Conservation (phyloP, 2,797 vertebrate genomes). For the Aulostomus chinensis region DNA sequence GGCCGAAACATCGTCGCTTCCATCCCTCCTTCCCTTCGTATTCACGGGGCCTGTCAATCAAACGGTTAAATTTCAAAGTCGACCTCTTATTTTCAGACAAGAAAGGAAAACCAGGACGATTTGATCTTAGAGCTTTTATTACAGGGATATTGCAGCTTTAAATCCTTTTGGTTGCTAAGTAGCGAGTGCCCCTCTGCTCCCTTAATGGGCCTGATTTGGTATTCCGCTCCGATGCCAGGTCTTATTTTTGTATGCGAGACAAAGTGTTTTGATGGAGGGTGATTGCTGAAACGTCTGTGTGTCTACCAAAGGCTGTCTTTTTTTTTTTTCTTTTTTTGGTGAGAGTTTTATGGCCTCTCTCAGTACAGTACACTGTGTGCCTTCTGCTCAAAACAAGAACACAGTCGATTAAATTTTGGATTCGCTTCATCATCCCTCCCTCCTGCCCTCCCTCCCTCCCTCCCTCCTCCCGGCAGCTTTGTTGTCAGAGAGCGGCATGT, state of each 20-base stretch:
- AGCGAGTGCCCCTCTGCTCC: constrained; percentile 91
- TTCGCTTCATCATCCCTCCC: constrained; percentile 87
- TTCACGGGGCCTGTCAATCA: constrained; percentile 39
- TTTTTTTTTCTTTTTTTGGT: constrained; percentile 3
- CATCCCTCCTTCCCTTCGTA: constrained; percentile 1
- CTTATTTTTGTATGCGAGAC: constrained; percentile 99
- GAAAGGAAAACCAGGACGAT: constrained; percentile 50
- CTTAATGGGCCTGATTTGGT: constrained; percentile 98
- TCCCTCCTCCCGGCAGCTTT: constrained; percentile 73
- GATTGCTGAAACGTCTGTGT: constrained; percentile 91
- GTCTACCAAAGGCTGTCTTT: constrained; percentile 87
- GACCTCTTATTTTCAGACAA: constrained; percentile 68
- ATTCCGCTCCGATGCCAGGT: constrained; percentile 91
- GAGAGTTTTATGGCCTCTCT: constrained; percentile 88
- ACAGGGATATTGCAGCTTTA: constrained; percentile 86
- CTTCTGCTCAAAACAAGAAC: constrained; percentile 87
- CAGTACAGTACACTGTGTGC: constrained; percentile 97
- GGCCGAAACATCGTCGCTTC: not conserved
- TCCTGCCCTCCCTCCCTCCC: not conserved
- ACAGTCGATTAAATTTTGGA: constrained; percentile 91
- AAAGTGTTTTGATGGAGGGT: constrained; percentile 99
- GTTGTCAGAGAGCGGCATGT: constrained; percentile 80
- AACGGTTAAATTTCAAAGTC: constrained; percentile 56
- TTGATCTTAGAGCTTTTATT: constrained; percentile 83
- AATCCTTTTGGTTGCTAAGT: constrained; percentile 96